Base-by-base conservation (phyloP, 2,888 invertebrate species). In the Trachelus stipa region DNA sequence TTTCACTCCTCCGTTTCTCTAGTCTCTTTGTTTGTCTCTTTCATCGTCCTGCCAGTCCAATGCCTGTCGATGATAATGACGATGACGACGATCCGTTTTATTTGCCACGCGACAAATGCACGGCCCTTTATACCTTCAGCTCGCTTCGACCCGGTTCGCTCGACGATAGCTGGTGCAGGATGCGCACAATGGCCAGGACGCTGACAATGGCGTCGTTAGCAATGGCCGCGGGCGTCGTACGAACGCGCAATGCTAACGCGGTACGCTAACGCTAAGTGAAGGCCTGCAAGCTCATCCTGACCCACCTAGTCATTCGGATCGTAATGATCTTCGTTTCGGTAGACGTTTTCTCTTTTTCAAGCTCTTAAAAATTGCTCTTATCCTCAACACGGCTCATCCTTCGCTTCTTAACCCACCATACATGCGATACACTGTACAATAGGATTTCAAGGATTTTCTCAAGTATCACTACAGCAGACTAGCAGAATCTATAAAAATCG, bases 181-280 rank as follows among this genome's bases (percentile, higher is more conserved):
- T 89, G 84, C 85, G 85, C 87, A 90, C 89, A 90, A 90, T 90
- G 86, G 89, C 86, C 83, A 83, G 87, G 83, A 84, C 83, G 87
- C 85, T 88, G 87, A 90, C 90, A 91, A 91, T 91, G 90, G 88
- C 90, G 89, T 91, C 91, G 90, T 91, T 91, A 91, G 90, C 88
- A 85, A 88, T 86, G 85, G 87, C 90, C 87, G 85, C 87, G 85
- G 89, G 89, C 88, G 75, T 31, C 79, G 35, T 74, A 76, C 77
- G 80, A 81, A 81, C 83, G 84, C 80, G 84, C 84, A 88, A 87
- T 84, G 86, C 84, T 86, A 87, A 87, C 85, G 84, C 82, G 82
- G 74, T 80, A 84, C 82, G 84, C 85, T 81, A 82, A 82, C 83
- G 83, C 83, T 85, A 84, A 86, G 83, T 83, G 82, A 84, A 82